phyloP scores from a whole-genome alignment of 23 tunicate genomes.

The Ascidia mentula region DNA sequence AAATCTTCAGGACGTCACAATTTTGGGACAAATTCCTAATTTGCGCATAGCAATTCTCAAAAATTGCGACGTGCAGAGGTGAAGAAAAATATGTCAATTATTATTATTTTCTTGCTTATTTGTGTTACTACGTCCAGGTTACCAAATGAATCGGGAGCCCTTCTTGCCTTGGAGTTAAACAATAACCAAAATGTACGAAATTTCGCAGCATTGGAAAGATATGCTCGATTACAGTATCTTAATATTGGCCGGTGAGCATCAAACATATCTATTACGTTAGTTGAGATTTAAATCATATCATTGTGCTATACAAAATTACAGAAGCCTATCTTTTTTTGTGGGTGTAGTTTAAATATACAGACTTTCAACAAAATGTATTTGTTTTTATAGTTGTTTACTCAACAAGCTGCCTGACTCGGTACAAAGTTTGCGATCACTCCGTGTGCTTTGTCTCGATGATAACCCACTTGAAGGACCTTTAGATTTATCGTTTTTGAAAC shows the following conservation, averaged over 20 bases:
- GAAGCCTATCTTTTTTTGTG: too few relatives aligned
- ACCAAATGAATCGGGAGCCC: not conserved
- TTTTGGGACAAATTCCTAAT: conserved; percentile 19
- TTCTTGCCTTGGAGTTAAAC: conserved; percentile 30
- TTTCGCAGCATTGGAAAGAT: not conserved
- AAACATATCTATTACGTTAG: too few relatives aligned
- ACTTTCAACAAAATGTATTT: not conserved
- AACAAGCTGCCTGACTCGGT: conserved; percentile 21
- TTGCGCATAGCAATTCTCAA: conserved; percentile 31
- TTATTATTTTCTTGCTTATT: not conserved
- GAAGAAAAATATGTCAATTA: not conserved
- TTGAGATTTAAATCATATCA: too few relatives aligned
- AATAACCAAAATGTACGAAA: not conserved
- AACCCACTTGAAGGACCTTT: conserved; percentile 11
- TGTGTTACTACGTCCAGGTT: not conserved
- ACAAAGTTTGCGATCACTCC: conserved; percentile 16
- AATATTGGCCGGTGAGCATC: conserved; percentile 36
- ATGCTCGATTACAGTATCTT: conserved; percentile 21
- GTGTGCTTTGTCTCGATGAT: conserved; percentile 39
- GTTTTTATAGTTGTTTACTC: not conserved
- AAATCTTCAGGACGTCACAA: conserved; percentile 13
- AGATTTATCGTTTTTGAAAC: conserved; percentile 26
- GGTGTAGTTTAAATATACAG: conserved; percentile 1
- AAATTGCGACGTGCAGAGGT: conserved; percentile 26
- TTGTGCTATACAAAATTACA: too few relatives aligned